Base-by-base conservation (phyloP, 1,140 invertebrate genomes). In the Bombus pyrosoma region DNA sequence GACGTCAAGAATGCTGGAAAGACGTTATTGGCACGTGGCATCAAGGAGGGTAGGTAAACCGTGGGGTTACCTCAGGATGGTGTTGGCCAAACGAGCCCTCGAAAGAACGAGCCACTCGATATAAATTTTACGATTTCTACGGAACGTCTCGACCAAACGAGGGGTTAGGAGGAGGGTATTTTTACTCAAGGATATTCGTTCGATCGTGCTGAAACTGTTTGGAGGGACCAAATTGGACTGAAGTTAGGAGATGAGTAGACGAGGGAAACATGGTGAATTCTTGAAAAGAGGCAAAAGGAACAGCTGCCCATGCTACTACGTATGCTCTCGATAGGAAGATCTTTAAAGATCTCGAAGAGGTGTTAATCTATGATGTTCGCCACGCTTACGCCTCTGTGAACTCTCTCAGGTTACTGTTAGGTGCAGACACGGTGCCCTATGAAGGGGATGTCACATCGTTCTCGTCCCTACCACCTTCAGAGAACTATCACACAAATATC, bases 401-500 rank as follows among this genome's bases (percentile, higher is more conserved):
- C 79, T 91, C 89, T 87, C 77, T 85, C 72, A 89, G 77, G 81
- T 87, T 87, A 91, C 88, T 91, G 90, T 91, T 88, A 88, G 89
- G 80, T 90, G 83, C 87, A 87, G 86, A 6, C 81, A 84, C 82
- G 76, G 68, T 85, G 73, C 81, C 74, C 85, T 84, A 82, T 79
- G 91, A 88, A 88, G 91, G 92, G 93, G 93, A 92, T 93, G 93
- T 94, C 92, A 91, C 83, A 83, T 76, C 59, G 85, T 83, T 91
- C 89, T 87, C 85, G 83, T 85, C 90, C 89, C 92, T 92, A 79
- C 87, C 82, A 87, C 87, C 86, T 88, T 91, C 47, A 39, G 62
- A 86, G 57, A 69, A 43, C 83, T 73, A 18, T 81, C 73, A 69
- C 82, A 85, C 82, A 77, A 81, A 80, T 84, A 81, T 74, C 83